A percentile compares a stretch with the other conserved stretches of the same genome.
Conservation (phyloP, 2,888 invertebrate species). For the Bibio marci region DNA sequence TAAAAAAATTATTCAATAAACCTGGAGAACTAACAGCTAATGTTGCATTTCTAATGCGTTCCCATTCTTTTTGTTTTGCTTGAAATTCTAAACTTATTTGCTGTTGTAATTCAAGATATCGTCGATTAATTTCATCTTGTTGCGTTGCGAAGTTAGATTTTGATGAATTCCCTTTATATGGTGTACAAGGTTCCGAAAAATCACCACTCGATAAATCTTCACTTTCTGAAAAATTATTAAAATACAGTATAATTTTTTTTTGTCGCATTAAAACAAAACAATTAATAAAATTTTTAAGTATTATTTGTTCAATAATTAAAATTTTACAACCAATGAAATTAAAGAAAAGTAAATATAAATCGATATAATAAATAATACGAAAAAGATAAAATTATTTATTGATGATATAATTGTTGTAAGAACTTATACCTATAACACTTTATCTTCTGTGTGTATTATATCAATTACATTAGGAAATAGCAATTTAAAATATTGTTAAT, state of each 20-base stretch:
- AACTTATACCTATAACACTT: too few relatives aligned
- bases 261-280: too few relatives aligned
- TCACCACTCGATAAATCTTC: conserved; percentile 31
- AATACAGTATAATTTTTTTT: background rate
- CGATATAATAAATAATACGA: too few relatives aligned
- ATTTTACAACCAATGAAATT: too few relatives aligned
- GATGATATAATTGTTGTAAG: too few relatives aligned
- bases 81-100: conserved; percentile 60
- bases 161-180: conserved; percentile 16
- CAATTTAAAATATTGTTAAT: too few relatives aligned
- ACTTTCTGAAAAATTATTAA: conserved; percentile 18
- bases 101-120: conserved; percentile 53
- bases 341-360: too few relatives aligned
- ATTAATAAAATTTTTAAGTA: too few relatives aligned
- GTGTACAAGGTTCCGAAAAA: conserved; percentile 31
- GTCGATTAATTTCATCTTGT: conserved; percentile 50
- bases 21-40: conserved; percentile 13
- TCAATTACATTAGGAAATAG: too few relatives aligned
- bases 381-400: too few relatives aligned
- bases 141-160: conserved; percentile 21
- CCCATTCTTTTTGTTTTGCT: conserved; percentile 49
- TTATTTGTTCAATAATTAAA: too few relatives aligned
- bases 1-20: conserved; percentile 1
- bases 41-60: conserved; percentile 23
- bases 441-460: too few relatives aligned